These are phyloP conservation scores for Lasioglossum albipes DNA, from an alignment of 1,140 invertebrate genomes.

Conservation along the genomic window DNA sequence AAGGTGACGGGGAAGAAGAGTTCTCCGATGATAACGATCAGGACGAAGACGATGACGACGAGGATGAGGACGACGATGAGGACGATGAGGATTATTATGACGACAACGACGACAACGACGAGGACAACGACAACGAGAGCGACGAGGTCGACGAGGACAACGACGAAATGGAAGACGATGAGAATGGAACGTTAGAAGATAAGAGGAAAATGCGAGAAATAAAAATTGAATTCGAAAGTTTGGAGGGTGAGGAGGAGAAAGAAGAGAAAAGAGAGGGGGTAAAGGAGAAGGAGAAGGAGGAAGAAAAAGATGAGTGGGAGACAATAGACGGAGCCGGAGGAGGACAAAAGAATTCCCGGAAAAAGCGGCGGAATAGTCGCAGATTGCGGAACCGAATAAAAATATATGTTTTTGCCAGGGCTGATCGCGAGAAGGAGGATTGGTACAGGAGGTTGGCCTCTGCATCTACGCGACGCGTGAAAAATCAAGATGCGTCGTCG, in stretches of 20 bases:
- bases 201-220: not conserved
- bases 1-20: no score
- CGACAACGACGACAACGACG: not conserved
- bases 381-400: slow-evolving; percentile 63
- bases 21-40: not conserved
- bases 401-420: slow-evolving; percentile 86
- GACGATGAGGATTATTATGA: not conserved
- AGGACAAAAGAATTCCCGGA: slow-evolving; percentile 74
- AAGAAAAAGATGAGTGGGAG: slow-evolving; percentile 58
- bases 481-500: slow-evolving; percentile 66
- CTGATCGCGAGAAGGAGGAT: slow-evolving; percentile 93
- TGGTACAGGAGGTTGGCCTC: slow-evolving; percentile 83
- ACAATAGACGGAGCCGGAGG: slow-evolving; percentile 71
- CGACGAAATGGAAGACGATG: not conserved
- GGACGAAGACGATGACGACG: not conserved
- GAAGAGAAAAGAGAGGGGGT: not conserved
- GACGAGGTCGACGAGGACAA: not conserved
- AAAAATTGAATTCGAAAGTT: not conserved
- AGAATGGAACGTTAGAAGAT: not conserved
- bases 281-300: slow-evolving; percentile 16
- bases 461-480: slow-evolving; percentile 62
- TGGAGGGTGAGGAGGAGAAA: not conserved
- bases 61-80: not conserved
- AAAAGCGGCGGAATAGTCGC: slow-evolving; percentile 71
- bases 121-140: not conserved